phyloP scores from a whole-genome alignment of 1,140 invertebrate species.

The Dendrolimus kikuchii region DNA sequence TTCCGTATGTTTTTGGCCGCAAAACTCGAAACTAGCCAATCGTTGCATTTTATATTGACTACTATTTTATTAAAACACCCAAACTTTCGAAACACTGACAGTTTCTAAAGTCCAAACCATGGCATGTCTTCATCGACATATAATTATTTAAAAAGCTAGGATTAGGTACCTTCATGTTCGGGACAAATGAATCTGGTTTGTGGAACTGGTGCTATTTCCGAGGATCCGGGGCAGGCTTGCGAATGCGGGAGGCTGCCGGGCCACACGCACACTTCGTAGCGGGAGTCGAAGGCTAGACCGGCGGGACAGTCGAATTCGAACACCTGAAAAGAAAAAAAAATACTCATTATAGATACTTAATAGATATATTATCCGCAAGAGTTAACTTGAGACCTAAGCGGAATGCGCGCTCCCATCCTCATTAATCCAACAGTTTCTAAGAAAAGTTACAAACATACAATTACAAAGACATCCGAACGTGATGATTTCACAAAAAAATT shows the following conservation, averaged over 20 bases:
- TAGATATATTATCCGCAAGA: not conserved
- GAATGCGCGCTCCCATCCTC: too few relatives aligned
- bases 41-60: too few relatives aligned
- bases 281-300: conserved; percentile 85
- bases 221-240: conserved; percentile 81
- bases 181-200: conserved; percentile 77
- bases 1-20: too few relatives aligned
- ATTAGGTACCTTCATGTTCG: conserved; percentile 67
- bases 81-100: too few relatives aligned
- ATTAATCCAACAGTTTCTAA: too few relatives aligned
- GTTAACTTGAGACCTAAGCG: too few relatives aligned
- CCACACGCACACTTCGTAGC: conserved; percentile 88
- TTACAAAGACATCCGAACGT: not conserved
- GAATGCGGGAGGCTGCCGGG: conserved; percentile 81
- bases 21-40: too few relatives aligned
- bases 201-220: conserved; percentile 82
- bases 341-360: not conserved
- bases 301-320: conserved; percentile 89
- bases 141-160: not conserved
- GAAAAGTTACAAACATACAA: not conserved
- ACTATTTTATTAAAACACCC: too few relatives aligned
- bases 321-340: conserved; percentile 56
- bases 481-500: too few relatives aligned
- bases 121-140: not conserved
- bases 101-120: too few relatives aligned